Evolutionary conservation across 2,888 invertebrate species (phyloP).

Genomic region (Agonopterix subpropinquella): DNA sequence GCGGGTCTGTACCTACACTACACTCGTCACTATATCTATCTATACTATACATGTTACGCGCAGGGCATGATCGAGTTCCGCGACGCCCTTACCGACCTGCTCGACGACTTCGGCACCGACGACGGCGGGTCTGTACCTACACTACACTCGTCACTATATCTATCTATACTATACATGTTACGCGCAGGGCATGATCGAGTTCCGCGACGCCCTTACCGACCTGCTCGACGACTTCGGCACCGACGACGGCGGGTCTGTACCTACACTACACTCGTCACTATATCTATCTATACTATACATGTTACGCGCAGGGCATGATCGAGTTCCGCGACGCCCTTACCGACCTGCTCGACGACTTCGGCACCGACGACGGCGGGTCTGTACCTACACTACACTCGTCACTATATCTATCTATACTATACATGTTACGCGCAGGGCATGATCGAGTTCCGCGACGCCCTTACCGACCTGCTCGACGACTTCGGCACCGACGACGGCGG

Average conservation of each 20-base stretch:
- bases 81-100: slow-evolving; percentile 96
- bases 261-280: too few relatives aligned
- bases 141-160: too few relatives aligned
- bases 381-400: slow-evolving; percentile 10
- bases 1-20: slow-evolving; percentile 80
- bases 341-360: slow-evolving; percentile 96
- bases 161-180: too few relatives aligned
- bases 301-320: slow-evolving; percentile 95
- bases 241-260: slow-evolving; percentile 87
- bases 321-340: slow-evolving; percentile 98
- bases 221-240: slow-evolving; percentile 95
- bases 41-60: slow-evolving; percentile 67
- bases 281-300: too few relatives aligned
- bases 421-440: slow-evolving; percentile 89
- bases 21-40: too few relatives aligned
- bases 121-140: slow-evolving; percentile 85
- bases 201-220: slow-evolving; percentile 98
- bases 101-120: slow-evolving; percentile 95
- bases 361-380: slow-evolving; percentile 91
- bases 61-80: slow-evolving; percentile 99
- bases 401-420: too few relatives aligned
- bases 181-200: slow-evolving; percentile 99
- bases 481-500: slow-evolving; percentile 95
- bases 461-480: slow-evolving; percentile 96
- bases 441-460: slow-evolving; percentile 98